Base-by-base conservation (phyloP, 1,140 invertebrate genomes). In the Drosophila nasuta region DNA sequence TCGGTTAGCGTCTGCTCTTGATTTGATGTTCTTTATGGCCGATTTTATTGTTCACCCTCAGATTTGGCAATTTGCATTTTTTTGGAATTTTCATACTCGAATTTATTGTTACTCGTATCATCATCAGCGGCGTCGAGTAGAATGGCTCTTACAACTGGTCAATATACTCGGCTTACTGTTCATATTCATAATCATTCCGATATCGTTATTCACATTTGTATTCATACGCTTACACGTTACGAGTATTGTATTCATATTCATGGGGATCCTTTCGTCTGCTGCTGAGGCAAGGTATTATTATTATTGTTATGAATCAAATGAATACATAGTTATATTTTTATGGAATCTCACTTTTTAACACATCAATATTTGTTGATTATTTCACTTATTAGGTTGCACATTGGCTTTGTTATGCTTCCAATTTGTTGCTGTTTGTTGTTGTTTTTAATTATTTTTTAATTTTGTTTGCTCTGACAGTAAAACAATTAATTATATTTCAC, bases 21-120 rank as follows among this genome's bases (percentile, higher is more conserved):
- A 78, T 80, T 80, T 80, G 70, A 75, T 78, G 71, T 80, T 78
- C 75, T 75, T 81, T 75, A 81, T 81, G 65, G 60, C 45, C 62
- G 65, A 70, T 81, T 81, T 81, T 78, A 81, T 81, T 79, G 79
- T 59, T 63, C 67, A 13, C 62, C 58, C 57, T 75, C 71, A 75
- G 79, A 81, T 79, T 81, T 81, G 62, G 62, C 76, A 69, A 81
- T 81, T 81, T 81, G 68, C 68, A 72, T 81, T 70, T 81, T 81
- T 56, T 81, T 75, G 51, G 66, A 75, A 75, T 79, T 81, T 71
- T 81, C 66, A 81, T 81, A 56, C 33, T 38, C 52, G 13, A 15
- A 71, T 81, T 79, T 81, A 79, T 81, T 71, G 66, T 71, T 66
- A 25, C 20, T 25, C 20, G 0, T 25, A 67, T 63, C 76, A 67